Base-by-base conservation (phyloP, 2,888 invertebrate genomes). In the Azorinus chamasolen region DNA sequence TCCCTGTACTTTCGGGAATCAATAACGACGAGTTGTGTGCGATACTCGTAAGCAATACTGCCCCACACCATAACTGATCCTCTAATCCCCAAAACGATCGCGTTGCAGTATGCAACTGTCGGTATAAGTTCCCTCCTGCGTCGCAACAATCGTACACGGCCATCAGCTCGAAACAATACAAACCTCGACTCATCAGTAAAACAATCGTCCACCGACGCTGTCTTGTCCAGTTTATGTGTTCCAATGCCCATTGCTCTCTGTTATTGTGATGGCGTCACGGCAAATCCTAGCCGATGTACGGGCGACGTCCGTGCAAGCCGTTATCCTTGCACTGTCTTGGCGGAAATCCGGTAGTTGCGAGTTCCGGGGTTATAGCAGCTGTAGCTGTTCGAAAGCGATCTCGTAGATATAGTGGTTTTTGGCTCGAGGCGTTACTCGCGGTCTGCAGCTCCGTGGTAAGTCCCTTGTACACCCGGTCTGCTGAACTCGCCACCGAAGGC, bases 241-340 rank as follows among this genome's bases (percentile, higher is more conserved):
- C 53, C 12, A 24, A 10, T 20, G 53, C 20, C 22, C 20, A 24
- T 25, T 22, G 53, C 53, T 53, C 20, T 53, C 24, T n/a, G n/a
- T n/a, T n/a, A 53, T 22, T 22, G 53, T 25, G 53, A 53, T 53
- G 24, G n/a, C 53, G 25, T 20, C 22, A 10, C 22, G 53, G 20
- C 53, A 22, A 48, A 48, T n/a, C 48, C 18, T n/a, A n/a, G n/a
- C n/a, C n/a, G n/a, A n/a, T n/a, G n/a, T 8, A 48, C 10, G 12
- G 53, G n/a, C 53, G 53, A 53, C 53, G 53, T 53, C 53, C 10
- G 53, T 53, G 53, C 53, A 53, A 53, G 24, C 25, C 53, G 25
- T 24, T 24, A 14, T 22, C 53, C 10, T 8, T 25, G 20, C 10
- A 25, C 12, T 14, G 25, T 16, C 18, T 20, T 48, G 48, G 48